Conservation (phyloP, 2,113 vertebrate species). For the Colius striatus region DNA sequence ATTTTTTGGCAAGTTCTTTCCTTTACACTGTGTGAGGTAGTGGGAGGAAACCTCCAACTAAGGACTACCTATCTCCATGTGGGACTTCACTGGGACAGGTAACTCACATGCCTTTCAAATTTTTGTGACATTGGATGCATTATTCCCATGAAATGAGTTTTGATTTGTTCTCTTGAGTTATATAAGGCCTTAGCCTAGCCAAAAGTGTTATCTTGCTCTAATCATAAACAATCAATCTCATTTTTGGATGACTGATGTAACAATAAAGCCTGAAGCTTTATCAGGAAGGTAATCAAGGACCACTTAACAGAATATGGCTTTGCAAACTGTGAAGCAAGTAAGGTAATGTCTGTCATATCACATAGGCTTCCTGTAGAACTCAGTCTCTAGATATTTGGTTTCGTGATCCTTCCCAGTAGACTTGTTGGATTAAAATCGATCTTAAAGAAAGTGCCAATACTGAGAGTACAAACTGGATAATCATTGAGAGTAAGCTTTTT, state of each 20-base stretch:
- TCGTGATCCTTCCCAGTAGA: neutral
- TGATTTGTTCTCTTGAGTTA: neutral
- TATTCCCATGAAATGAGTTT: neutral
- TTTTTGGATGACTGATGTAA: neutral
- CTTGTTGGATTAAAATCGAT: neutral
- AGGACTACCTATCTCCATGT: rapidly evolving
- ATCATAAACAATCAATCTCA: neutral
- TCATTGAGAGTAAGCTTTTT: neutral
- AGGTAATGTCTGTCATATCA: neutral
- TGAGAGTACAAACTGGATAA: neutral
- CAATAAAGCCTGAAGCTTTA: neutral
- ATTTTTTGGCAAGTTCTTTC: neutral
- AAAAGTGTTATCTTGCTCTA: neutral
- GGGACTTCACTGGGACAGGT: neutral
- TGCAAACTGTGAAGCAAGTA: neutral
- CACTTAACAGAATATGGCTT: neutral
- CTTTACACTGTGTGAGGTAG: neutral
- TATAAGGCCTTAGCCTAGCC: neutral
- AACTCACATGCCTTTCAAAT: neutral
- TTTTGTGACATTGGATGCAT: neutral
- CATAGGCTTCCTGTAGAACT: neutral
- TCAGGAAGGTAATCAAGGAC: neutral
- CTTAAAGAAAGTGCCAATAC: neutral
- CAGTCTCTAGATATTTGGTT: neutral
- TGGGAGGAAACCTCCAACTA: neutral